Evolutionary conservation across 2,797 vertebrate species (phyloP).

Genomic region (Hylomyscus alleni): DNA sequence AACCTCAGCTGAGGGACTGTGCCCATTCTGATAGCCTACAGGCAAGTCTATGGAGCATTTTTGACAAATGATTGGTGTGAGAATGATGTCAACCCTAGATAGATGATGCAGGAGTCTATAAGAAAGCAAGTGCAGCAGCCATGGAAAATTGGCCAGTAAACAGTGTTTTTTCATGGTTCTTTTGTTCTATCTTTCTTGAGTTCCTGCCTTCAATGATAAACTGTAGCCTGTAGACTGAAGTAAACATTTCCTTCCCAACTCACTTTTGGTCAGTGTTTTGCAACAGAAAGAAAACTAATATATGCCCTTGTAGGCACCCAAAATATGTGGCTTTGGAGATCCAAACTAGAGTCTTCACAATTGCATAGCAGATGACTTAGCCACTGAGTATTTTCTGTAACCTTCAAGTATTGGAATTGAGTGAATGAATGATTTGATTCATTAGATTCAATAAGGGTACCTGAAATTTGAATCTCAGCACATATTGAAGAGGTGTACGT

Average conservation of each 20-base stretch:
- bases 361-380: background rate
- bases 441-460: background rate
- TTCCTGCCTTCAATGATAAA: background rate
- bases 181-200: background rate
- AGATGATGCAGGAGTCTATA: background rate
- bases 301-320: background rate
- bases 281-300: background rate
- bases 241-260: background rate
- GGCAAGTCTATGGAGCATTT: background rate
- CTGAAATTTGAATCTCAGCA: background rate
- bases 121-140: background rate
- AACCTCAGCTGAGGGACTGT: background rate
- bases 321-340: background rate
- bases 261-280: background rate
- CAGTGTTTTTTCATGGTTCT: background rate
- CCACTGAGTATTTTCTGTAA: background rate
- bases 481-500: accelerated
- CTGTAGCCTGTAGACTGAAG: background rate
- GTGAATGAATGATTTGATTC: constrained; percentile 21
- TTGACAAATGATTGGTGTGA: background rate
- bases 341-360: background rate
- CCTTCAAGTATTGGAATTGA: background rate
- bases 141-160: background rate
- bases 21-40: background rate
- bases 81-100: background rate